Base-by-base conservation (phyloP, 2,797 vertebrate species). In the Clarias fuscus region DNA sequence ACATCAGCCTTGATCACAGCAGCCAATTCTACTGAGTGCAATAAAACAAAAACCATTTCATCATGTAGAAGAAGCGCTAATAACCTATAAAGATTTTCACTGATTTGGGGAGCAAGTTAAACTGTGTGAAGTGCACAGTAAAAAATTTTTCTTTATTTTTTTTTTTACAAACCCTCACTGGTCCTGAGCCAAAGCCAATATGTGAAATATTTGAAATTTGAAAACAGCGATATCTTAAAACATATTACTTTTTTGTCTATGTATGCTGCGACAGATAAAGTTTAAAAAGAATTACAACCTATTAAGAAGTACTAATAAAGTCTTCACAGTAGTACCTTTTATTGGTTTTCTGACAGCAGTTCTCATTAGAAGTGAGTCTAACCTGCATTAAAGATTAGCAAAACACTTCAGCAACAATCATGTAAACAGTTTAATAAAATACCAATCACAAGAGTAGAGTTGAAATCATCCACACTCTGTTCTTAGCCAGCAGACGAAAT, bases 61-160 rank as follows among this genome's bases (percentile, higher is more conserved):
- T 40, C 2, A 43, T 7, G 33, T 17, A 24, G 27, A 61, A 2
- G 17, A 78, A 78, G 33, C 1, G 30, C 1, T 79, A 37, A 40
- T 13, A 59, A 30, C 18, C 18, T 33, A 5, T 80, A 24, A 68
- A 43, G 77, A n/a, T 15, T 59, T 15, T 4, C 13, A 72, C 59
- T 85, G 79, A 48, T 71, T 64, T 64, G 43, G 27, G 37, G 56
- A 87, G 81, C 24, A 58, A 11, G 18, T 5, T 18, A 80, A 64
- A 33, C n/a, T n/a, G 48, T 10, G 27, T 61, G 33, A 80, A 80
- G 22, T 53, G 48, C 22, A 17, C 33, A 65, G 22, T n/a, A 8
- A n/a, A 79, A 10, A 43, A 43, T 43, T 18, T 48, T 0, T 48
- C 33, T 33, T 33, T 33, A n/a, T 48, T 48, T 2, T 15, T 67